These are phyloP conservation scores for Xiphophorus birchmanni DNA, from an alignment of 2,797 vertebrate genomes.

Conservation along the genomic window DNA sequence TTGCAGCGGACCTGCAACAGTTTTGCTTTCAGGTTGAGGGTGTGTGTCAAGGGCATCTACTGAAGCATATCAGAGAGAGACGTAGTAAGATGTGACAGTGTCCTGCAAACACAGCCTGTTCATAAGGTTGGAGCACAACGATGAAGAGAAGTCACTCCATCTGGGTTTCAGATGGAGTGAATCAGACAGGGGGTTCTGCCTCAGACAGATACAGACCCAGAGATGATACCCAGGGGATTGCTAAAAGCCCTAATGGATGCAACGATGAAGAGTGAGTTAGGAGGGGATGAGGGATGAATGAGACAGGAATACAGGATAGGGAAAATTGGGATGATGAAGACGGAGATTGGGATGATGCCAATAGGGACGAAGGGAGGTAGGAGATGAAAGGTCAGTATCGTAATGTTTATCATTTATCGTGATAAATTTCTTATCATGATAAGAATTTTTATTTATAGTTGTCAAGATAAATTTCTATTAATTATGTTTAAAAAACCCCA, in stretches of 20 bases:
- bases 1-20: slow-evolving; percentile 25
- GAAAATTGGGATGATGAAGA: neutral
- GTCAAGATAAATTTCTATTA: no score
- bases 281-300: neutral
- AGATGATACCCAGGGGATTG: neutral
- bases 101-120: neutral
- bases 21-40: slow-evolving; percentile 20
- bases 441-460: no score
- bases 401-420: no score
- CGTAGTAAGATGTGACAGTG: neutral
- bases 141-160: neutral
- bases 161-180: neutral
- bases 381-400: neutral
- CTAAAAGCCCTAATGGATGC: neutral
- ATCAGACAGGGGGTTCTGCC: neutral
- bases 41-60: slow-evolving; percentile 54
- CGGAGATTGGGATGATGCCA: no score
- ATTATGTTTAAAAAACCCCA: fast-evolving
- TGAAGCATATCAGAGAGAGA: slow-evolving; percentile 8
- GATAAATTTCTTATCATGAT: no score
- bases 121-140: neutral
- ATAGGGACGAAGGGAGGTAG: neutral
- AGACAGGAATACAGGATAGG: neutral
- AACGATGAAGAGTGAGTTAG: neutral
- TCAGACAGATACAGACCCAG: neutral